Evolutionary conservation across 2,797 vertebrate species (phyloP), one percentile per base, ranked within the genome.

Genomic region (Ambastaia sidthimunki): DNA sequence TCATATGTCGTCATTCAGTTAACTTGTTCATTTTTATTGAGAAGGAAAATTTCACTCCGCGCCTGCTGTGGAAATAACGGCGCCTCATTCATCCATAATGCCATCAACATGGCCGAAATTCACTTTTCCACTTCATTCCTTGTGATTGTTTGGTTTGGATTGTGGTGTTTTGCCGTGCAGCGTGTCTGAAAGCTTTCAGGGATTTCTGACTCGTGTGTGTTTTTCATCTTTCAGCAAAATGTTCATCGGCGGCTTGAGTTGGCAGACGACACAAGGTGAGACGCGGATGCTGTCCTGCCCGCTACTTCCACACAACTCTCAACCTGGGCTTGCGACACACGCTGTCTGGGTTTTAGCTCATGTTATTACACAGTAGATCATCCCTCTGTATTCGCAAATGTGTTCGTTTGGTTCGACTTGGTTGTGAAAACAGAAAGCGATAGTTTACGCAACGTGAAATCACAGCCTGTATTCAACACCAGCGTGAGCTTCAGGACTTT

Each of bases 241-340:
- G 97, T 98, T 98, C 93, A 96, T 98, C 92, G 97, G 97, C 89
- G 97, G 97, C 92, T 94, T 97, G 88, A 98, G 96, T 91, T 98
- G 97, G 97, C 97, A 98, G 90, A 98, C 97, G 78, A 98, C 96
- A 88, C 97, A 98, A 97, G 97, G 97, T 98, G 94, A 96, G 94
- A 74, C 86, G 28, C 28, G 28, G 28, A 31, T 54, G n/a, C 69
- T 47, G 75, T 76, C 74, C 81, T 82, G 87, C 84, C 9, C 10
- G 41, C 41, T 44, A 44, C 81, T 81, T 88, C 84, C 76, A 85
- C 28, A 21, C 7, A 83, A 44, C 71, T 54, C 65, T 47, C 62
- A 3, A 7, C 48, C 78, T 59, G 76, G 82, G 48, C 34, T 47
- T 78, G 31, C 21, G 72, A 86, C 23, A 85, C 83, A 54, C 3